Percentiles rank a stretch among this genome's conserved stretches.
Conservation (phyloP, 2,888 invertebrate species). For the Biston betularia region DNA sequence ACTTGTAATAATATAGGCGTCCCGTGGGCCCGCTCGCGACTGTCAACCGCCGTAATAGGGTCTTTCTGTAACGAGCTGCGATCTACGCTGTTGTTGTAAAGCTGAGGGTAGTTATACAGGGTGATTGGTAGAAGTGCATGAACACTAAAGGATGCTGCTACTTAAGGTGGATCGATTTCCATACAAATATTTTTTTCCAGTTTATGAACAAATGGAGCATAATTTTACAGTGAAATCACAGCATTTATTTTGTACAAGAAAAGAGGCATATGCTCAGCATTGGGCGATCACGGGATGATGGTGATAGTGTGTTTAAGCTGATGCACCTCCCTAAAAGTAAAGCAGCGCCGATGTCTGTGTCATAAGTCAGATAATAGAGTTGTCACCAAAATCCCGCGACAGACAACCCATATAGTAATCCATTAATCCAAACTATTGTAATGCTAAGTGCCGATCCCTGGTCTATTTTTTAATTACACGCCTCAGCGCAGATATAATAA, state of each 20-base stretch:
- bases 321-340: too few species aligned
- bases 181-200: too few species aligned
- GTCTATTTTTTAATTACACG: constrained; percentile 82
- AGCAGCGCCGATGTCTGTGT: too few species aligned
- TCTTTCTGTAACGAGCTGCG: constrained; percentile 64
- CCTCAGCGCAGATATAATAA: constrained; percentile 71
- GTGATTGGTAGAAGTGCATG: too few species aligned
- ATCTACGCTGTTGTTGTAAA: constrained; percentile 39
- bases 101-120: constrained; percentile 5
- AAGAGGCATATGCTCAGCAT: too few species aligned
- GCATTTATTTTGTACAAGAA: too few species aligned
- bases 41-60: constrained; percentile 77
- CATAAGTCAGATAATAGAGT: constrained; percentile 20
- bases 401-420: constrained; percentile 30
- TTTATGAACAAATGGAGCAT: too few species aligned
- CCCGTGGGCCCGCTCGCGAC: constrained; percentile 65
- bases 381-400: constrained; percentile 13
- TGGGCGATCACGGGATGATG: too few species aligned
- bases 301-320: too few species aligned
- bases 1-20: constrained; percentile 73
- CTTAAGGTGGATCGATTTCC: too few species aligned
- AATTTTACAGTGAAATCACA: too few species aligned
- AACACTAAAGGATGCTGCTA: too few species aligned
- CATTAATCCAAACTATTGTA: constrained; percentile 68
- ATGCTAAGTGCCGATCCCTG: constrained; percentile 64